Conservation (phyloP, 2,113 vertebrate genomes). For the Sarotherodon lohbergeri region DNA sequence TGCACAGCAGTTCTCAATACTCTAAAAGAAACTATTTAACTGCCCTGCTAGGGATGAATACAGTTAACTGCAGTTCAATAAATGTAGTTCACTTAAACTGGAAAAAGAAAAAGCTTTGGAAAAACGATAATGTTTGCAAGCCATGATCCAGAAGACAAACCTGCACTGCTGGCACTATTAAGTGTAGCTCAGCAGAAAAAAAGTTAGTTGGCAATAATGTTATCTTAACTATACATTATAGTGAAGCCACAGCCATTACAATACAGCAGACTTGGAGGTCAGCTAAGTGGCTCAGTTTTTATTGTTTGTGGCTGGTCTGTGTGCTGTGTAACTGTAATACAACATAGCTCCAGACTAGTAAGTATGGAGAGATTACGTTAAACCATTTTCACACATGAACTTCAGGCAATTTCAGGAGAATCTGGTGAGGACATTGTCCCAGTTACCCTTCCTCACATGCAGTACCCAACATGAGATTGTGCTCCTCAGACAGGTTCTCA, state of each 20-base stretch:
- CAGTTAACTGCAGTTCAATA: not conserved
- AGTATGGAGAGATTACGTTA: not conserved
- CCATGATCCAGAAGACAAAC: not conserved
- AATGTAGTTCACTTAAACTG: not conserved
- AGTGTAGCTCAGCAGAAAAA: not conserved
- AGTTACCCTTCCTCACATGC: not conserved
- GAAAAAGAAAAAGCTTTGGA: not conserved
- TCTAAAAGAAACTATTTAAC: not conserved
- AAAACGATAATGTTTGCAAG: not conserved
- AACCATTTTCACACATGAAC: not conserved
- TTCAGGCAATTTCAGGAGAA: not conserved
- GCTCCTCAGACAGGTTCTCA: not conserved
- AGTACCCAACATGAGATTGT: not conserved
- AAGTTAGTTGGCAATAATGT: not conserved
- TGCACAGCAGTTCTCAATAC: not conserved
- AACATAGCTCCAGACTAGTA: not conserved
- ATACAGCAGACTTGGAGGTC: not conserved
- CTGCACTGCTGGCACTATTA: not conserved
- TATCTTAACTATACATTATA: conserved; percentile 15
- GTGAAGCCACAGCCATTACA: not conserved
- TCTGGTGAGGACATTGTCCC: not conserved
- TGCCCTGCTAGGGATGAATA: not conserved
- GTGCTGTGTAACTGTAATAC: not conserved
- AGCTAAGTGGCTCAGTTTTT: not conserved
- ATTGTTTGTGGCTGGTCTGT: not conserved